Evolutionary conservation across 2,113 vertebrate species (phyloP), one percentile per base, ranked within the genome.

Genomic region (Chroicocephalus ridibundus): DNA sequence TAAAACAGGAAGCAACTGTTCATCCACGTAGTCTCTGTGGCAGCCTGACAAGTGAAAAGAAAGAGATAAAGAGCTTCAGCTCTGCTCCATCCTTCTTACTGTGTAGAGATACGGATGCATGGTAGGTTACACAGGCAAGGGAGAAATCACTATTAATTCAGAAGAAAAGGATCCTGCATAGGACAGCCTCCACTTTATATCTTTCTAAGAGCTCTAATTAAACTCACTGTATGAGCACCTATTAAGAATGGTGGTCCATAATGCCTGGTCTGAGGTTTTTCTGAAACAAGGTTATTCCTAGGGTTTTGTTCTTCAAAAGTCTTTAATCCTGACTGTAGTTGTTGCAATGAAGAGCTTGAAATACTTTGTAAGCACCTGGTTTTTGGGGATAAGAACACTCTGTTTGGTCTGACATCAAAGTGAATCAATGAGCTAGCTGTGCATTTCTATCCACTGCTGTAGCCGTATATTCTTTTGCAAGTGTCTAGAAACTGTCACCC

Each of bases 401-500:
- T 82, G 65, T 75, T 87, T 87, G 65, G 42, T 84, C 51, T 74
- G 89, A 95, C 84, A 95, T 96, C 91, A 96, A 96, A 97, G 93
- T 17, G 57, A 93, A 79, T 94, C 86, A 52, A 44, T 68, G 77
- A 96, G 76, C 38, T 87, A 81, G 38, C 91, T 91, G 77, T 82
- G 91, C 69, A 29, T 93, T 91, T 87, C 86, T 75, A 71, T 38
- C 83, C 77, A 21, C 60, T 72, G 47, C 69, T 93, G 89, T 84
- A 89, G 57, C 93, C 77, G 46, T 65, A 15, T 68, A 68, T 79
- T 91, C 60, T 55, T 86, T 95, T 93, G 61, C 69, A 96, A 84
- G 77, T 88, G 81, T 87, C 94, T 96, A 47, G 89, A 83, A 97
- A 81, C 81, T 96, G 94, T 96, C 95, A 96, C 89, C 83, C 69